Evolutionary conservation across 1,140 invertebrate genomes (phyloP).

Genomic region (Sitobion miscanthi): DNA sequence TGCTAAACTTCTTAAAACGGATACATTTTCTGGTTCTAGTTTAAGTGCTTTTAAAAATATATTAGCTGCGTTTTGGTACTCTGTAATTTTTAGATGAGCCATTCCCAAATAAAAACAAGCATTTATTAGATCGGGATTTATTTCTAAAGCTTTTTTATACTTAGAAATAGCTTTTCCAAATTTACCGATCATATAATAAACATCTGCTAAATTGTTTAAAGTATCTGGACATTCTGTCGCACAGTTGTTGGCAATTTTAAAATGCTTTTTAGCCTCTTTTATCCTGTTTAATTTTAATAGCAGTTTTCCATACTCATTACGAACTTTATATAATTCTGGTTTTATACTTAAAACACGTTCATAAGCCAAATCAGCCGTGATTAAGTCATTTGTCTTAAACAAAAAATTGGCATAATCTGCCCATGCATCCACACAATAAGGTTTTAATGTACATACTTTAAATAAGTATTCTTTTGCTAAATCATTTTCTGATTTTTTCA

Average conservation of each 20-base stretch:
- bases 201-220: not conserved
- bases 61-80: not conserved
- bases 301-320: not conserved
- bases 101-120: not conserved
- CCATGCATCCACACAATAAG: not conserved
- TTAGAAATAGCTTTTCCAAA: not conserved
- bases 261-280: not conserved
- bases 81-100: not conserved
- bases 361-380: not conserved
- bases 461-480: not conserved
- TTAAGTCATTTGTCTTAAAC: not conserved
- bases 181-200: not conserved
- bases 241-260: not conserved
- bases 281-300: not conserved
- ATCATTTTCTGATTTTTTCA: not conserved
- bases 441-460: not conserved
- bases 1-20: not conserved
- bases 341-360: not conserved
- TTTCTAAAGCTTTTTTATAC: not conserved
- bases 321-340: not conserved
- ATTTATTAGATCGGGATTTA: not conserved
- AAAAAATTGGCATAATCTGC: not conserved
- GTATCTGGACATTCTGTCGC: not conserved
- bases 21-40: not conserved
- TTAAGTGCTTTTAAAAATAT: not conserved